Evolutionary conservation across 2,113 vertebrate genomes (phyloP), one percentile per base, ranked within the genome.

Genomic region (Pleuronectes platessa): DNA sequence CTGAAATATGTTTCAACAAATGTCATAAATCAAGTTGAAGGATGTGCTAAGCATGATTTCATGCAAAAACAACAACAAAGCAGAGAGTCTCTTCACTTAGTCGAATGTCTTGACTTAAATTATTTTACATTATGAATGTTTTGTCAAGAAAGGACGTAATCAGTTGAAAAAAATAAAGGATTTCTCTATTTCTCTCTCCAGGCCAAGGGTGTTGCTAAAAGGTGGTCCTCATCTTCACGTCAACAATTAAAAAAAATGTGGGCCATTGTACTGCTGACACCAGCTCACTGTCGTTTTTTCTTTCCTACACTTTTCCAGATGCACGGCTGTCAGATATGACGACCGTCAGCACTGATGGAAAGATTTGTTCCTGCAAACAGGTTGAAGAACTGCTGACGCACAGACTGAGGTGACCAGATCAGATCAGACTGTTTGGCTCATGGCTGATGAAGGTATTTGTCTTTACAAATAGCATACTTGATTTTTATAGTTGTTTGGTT

Each of bases 51-150:
- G 51, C 4, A 40, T 2, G 45, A 45, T 26, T 74, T 78, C 37
- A 78, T 83, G 75, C 40, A 71, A 71, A 79, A 42, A 54, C 21
- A 18, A 10, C 37, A 64, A 26, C 27, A 18, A 53, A 37, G 53
- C n/a, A 55, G 31, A 53, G 27, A 53, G 27, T 14, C 49, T 17
- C 20, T 62, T 77, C 31, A 45, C 49, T 60, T 6, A 2, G 51
- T n/a, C 0, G 51, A 6, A 53, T 4, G 14, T 10, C 51, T n/a
- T 4, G 2, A 10, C 51, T 53, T 6, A 8, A 8, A n/a, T n/a
- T 53, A 20, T 53, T n/a, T 5, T 53, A 47, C 45, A 47, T 53
- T 53, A n/a, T 8, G 51, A 20, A 20, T n/a, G n/a, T 53, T 53
- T 53, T 53, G 47, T 4, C 47, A 49, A 49, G 47, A 49, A 49